Evolutionary conservation across 2,888 invertebrate species (phyloP), one percentile per base, ranked within the genome.

Genomic region (Calameuta pallipes): DNA sequence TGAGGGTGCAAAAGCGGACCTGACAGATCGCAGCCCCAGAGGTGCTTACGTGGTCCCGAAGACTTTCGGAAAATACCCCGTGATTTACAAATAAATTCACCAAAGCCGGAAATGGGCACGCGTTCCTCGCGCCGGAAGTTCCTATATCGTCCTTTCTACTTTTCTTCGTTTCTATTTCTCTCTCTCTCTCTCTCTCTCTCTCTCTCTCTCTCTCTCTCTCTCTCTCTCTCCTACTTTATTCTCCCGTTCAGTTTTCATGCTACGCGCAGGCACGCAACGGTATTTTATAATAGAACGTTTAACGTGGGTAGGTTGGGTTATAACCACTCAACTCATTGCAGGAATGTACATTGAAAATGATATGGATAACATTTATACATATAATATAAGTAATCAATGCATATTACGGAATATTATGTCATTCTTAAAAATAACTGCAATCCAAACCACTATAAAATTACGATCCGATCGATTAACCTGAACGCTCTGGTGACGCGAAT

Each of bases 11-110:
- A 36, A 34, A 37, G 81, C 79, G 83, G 81, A 84, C 85, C 87
- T 89, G 89, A 89, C 89, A 86, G 87, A 90, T 90, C 89, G 88
- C 85, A 80, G 84, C 82, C 56, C 83, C 85, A 85, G 83, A 86
- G 87, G 85, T 87, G 84, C 85, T 86, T 86, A 86, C 86, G 87
- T 84, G 87, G 87, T 87, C 83, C 73, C 41, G 23, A 34, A 56
- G 75, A 74, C 41, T 73, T 70, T 74, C 71, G 68, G 75, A 78
- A 78, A 78, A 78, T 73, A 73, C 75, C 12, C n/a, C 1, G 36
- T 30, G 68, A 73, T 73, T 56, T 78, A 31, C 75, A 78, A 78
- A 78, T 78, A 78, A 78, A 76, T 78, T 78, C 76, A 41, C 33
- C 33, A 23, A 31, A 34, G 31, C 33, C 71, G 71, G 71, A 71